Evolutionary conservation across 2,113 vertebrate genomes (phyloP), one percentile per base, ranked within the genome.

Genomic region (Excalfactoria chinensis): DNA sequence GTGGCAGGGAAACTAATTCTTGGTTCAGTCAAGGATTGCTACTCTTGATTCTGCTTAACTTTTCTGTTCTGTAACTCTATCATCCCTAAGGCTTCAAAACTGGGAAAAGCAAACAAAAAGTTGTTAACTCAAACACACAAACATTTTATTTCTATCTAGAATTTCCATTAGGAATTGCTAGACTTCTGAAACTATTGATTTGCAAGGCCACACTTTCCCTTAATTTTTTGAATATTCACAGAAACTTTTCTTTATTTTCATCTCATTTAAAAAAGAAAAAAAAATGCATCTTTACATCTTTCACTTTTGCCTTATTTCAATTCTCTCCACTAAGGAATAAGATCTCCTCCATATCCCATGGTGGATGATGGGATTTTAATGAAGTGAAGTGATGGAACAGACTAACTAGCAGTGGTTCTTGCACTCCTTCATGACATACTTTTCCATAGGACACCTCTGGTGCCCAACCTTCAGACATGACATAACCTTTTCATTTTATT

Each of bases 351-450:
- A 5, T 91, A 75, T 88, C 46, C 25, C 40, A 17, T 80, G 55
- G 30, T 69, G 25, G 40, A 60, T 89, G 84, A 85, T 91, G 43
- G 56, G 40, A 58, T 90, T 95, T 82, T 77, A 89, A 87, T 88
- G 67, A 78, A 62, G 32, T 62, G 20, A 75, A 87, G 34, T 40
- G 71, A 40, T 70, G 43, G 46, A 83, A 37, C 64, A 85, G 64
- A 51, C 23, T 30, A 84, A 56, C 2, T 3, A 76, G 55, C 64
- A 18, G 30, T 53, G n/a, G 7, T 44, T 90, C 20, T 64, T 30
- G 67, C 35, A 21, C 37, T 85, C 58, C 25, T 67, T 80, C 79
- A 34, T 85, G 78, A 80, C 81, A 73, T 59, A 19, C 46, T 59
- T 67, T 94, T 90, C 66, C 37, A 55, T 82, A 75, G 44, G 32